These are phyloP conservation scores for Microcebus griseorufus DNA, from an alignment of 2,113 vertebrate species.

Conservation along the genomic window DNA sequence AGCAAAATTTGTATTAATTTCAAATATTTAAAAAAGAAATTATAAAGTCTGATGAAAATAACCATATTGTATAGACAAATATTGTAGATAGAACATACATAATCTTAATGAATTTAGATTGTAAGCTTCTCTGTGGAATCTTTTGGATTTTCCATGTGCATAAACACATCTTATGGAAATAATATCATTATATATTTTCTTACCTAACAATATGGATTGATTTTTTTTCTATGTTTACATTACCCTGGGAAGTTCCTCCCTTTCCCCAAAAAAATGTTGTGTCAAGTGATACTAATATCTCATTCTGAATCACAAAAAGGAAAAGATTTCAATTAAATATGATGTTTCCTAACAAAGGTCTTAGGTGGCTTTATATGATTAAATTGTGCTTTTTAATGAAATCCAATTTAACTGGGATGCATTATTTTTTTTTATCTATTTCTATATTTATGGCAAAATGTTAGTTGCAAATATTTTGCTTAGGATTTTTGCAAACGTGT, in stretches of 20 bases:
- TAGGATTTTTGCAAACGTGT: not conserved
- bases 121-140: not conserved
- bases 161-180: not conserved
- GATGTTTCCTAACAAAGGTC: not conserved
- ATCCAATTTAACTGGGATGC: not conserved
- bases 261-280: not conserved
- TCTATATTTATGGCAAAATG: not conserved
- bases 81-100: not conserved
- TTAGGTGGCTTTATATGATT: not conserved
- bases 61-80: not conserved
- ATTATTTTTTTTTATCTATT: not conserved
- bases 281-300: not conserved
- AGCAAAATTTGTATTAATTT: constrained; percentile 3
- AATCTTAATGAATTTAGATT: not conserved
- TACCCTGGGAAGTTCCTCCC: not conserved
- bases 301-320: not conserved
- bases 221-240: not conserved
- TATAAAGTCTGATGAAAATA: constrained; percentile 7
- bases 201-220: not conserved
- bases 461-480: not conserved
- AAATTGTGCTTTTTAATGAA: not conserved
- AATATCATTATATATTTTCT: not conserved
- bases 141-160: not conserved
- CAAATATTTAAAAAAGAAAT: constrained; percentile 30
- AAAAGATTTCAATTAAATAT: not conserved